A percentile compares a stretch with the other conserved stretches of the same genome.
Conservation (phyloP, 2,797 vertebrate genomes). For the Microctenopoma lineatum region DNA sequence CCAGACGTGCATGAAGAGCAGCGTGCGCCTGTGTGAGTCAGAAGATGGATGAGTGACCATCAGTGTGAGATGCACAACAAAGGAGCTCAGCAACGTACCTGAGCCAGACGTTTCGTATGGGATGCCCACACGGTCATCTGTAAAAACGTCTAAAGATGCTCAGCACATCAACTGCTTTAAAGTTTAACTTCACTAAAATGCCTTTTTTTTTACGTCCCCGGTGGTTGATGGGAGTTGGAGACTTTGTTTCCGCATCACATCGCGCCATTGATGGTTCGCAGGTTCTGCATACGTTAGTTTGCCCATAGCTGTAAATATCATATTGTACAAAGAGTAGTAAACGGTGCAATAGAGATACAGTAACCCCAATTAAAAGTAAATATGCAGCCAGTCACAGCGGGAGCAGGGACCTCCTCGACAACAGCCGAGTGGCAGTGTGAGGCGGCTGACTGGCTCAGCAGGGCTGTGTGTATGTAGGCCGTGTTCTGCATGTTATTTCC, state of each 20-base stretch:
- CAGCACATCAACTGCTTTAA: conserved; percentile 12
- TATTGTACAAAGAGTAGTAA: conserved; percentile 22
- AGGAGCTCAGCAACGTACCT: not conserved
- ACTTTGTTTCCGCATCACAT: conserved; percentile 4
- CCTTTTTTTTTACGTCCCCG: not conserved
- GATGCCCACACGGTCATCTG: not conserved
- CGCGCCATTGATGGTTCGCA: conserved; percentile 6
- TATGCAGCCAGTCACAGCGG: conserved; percentile 38
- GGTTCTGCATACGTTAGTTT: not conserved
- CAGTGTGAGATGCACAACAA: not conserved
- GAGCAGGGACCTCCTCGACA: conserved; percentile 19
- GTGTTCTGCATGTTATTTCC: conserved; percentile 79
- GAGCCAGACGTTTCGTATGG: not conserved
- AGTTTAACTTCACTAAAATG: conserved; percentile 11
- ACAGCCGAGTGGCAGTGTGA: conserved; percentile 44
- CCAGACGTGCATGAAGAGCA: not conserved
- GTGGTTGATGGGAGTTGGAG: not conserved
- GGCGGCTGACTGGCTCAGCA: conserved; percentile 65
- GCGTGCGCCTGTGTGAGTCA: not conserved
- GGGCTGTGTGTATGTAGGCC: conserved; percentile 71
- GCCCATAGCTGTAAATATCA: conserved; percentile 28
- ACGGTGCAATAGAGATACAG: conserved; percentile 36
- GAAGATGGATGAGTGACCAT: not conserved
- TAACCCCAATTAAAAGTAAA: conserved; percentile 39
- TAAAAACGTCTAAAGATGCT: conserved; percentile 23